A percentile compares a stretch with the other conserved stretches of the same genome.
Conservation (phyloP, 1,140 invertebrate species). For the Drosophila seguyi region DNA sequence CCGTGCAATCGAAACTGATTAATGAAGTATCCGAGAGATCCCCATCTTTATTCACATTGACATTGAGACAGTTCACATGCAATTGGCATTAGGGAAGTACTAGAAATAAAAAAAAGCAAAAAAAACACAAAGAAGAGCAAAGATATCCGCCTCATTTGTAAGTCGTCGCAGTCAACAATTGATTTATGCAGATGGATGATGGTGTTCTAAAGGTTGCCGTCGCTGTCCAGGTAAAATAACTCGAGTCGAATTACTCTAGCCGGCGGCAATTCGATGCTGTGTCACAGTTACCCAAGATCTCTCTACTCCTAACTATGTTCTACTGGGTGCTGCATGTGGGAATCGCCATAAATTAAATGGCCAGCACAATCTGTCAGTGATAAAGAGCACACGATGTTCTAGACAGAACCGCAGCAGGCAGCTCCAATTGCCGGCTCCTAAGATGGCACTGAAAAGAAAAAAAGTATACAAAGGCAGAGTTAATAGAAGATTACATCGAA, state of each 20-base stretch:
- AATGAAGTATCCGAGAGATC: conserved; percentile 21
- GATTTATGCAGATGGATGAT: conserved; percentile 61
- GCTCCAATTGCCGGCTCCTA: conserved; percentile 45
- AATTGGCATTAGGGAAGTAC: conserved; percentile 38
- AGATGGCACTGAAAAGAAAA: too few relatives aligned
- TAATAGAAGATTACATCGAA: too few relatives aligned
- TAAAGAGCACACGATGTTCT: conserved; percentile 64
- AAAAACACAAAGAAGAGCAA: not conserved
- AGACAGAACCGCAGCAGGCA: conserved; percentile 45
- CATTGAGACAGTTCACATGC: conserved; percentile 32
- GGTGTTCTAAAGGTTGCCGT: conserved; percentile 51
- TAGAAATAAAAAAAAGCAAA: conserved; percentile 2
- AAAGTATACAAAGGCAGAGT: too few relatives aligned
- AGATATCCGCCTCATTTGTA: conserved; percentile 49
- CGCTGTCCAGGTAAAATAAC: conserved; percentile 18
- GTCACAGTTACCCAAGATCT: conserved; percentile 28
- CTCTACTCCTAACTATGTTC: conserved; percentile 14
- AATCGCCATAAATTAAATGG: conserved; percentile 60
- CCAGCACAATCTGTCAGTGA: conserved; percentile 63
- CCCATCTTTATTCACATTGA: conserved; percentile 9
- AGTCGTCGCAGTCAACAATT: conserved; percentile 48
- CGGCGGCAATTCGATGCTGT: conserved; percentile 32
- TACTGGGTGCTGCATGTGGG: conserved; percentile 28
- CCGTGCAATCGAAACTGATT: conserved; percentile 20
- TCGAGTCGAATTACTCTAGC: conserved; percentile 48